Percentiles rank a stretch among this genome's conserved stretches.
Conservation (phyloP, 2,797 vertebrate species). For the Falco concolor region DNA sequence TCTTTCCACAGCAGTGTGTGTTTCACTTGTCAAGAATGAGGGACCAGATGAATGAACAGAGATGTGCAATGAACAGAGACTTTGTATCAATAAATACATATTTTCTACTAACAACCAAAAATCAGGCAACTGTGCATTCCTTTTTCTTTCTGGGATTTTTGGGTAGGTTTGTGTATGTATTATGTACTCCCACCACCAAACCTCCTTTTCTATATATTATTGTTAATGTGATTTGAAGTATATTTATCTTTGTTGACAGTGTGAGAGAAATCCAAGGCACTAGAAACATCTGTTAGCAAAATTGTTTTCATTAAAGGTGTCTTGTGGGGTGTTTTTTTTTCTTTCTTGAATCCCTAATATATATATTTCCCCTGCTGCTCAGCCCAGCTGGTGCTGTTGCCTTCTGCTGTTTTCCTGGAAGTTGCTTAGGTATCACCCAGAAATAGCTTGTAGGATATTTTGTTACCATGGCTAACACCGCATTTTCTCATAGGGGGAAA, state of each 20-base stretch:
- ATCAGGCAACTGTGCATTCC: not conserved
- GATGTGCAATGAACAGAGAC: not conserved
- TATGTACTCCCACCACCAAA: not conserved
- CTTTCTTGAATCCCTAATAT: not conserved
- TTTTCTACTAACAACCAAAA: not conserved
- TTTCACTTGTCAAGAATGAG: not conserved
- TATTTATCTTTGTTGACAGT: not conserved
- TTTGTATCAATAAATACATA: not conserved
- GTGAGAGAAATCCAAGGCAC: not conserved
- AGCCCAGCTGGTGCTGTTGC: slow-evolving; percentile 15
- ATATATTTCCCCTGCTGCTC: not conserved
- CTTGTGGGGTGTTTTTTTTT: not conserved
- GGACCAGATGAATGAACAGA: not conserved
- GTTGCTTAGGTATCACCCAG: not conserved
- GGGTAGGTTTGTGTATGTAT: not conserved
- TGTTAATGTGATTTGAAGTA: not conserved
- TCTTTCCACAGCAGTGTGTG: not conserved
- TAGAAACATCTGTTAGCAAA: slow-evolving; percentile 27
- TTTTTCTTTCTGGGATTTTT: not conserved
- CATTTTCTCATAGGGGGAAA: not conserved
- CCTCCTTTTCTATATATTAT: not conserved
- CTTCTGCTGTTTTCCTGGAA: not conserved
- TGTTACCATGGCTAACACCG: not conserved
- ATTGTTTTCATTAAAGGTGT: slow-evolving; percentile 10
- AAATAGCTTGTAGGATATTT: not conserved